Percentiles rank a stretch among this genome's conserved stretches.
phyloP scores from a whole-genome alignment of 1,140 invertebrate genomes.

The Drosophila hydei region DNA sequence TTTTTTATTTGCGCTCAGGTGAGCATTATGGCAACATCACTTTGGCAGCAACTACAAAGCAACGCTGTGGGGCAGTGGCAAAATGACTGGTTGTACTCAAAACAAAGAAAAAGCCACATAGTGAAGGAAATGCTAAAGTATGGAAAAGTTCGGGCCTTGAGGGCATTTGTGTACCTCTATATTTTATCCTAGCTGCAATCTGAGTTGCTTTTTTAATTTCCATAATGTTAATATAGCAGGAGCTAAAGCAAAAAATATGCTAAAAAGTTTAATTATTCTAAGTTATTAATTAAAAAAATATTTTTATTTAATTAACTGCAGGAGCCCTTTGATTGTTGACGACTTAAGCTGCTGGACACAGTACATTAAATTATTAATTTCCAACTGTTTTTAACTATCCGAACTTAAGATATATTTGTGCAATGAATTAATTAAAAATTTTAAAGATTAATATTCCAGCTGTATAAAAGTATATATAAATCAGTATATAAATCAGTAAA shows the following conservation, averaged over 20 bases:
- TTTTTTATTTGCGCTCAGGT: conserved; percentile 68
- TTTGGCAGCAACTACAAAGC: conserved; percentile 52
- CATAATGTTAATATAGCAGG: conserved; percentile 4
- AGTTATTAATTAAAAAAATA: no score
- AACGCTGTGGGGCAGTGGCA: conserved; percentile 38
- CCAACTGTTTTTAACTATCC: no score
- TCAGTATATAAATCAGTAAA: no score
- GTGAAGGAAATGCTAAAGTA: conserved; percentile 24
- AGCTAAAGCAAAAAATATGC: neutral
- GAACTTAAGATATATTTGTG: no score
- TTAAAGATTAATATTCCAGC: no score
- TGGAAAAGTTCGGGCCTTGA: conserved; percentile 29
- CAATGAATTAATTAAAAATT: no score
- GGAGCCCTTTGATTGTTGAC: no score
- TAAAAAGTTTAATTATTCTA: neutral
- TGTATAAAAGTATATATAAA: no score
- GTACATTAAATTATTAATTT: no score
- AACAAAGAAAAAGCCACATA: conserved; percentile 26
- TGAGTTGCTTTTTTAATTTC: conserved; percentile 14
- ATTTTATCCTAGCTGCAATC: neutral
- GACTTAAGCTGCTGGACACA: no score
- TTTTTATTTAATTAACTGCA: no score
- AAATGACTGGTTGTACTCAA: conserved; percentile 41
- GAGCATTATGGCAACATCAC: conserved; percentile 77
- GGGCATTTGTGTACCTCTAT: conserved; percentile 21